Conservation (phyloP, 2,797 vertebrate species). For the Myiothlypis coronata region DNA sequence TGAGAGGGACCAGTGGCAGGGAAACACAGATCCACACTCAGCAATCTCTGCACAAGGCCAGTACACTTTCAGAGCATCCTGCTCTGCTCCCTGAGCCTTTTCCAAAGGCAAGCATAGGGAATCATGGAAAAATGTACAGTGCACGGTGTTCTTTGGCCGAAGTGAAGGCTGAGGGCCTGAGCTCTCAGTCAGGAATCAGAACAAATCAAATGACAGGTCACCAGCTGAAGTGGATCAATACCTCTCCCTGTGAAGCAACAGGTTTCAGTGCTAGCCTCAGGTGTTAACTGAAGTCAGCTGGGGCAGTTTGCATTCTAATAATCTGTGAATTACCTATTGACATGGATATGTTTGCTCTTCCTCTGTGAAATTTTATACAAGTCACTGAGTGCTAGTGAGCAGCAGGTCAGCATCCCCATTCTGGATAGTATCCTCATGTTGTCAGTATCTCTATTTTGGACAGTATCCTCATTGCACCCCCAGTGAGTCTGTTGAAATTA, state of each 20-base stretch:
- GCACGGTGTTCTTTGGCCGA: neutral
- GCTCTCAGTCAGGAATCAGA: neutral
- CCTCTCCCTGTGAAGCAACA: neutral
- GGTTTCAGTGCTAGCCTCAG: neutral
- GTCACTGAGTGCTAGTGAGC: neutral
- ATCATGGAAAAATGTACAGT: neutral
- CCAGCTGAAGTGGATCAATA: neutral
- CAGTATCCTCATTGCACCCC: neutral
- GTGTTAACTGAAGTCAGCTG: neutral
- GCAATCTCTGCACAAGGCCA: neutral
- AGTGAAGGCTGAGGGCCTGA: neutral
- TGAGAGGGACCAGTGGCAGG: neutral
- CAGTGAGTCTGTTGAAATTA: neutral
- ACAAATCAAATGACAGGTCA: neutral
- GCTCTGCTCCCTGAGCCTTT: neutral
- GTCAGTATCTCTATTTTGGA: neutral
- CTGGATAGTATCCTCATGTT: neutral
- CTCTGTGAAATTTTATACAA: neutral
- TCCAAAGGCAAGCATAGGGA: neutral
- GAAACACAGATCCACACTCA: accelerated
- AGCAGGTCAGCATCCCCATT: neutral
- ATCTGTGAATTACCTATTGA: neutral
- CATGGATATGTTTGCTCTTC: neutral
- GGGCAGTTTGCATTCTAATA: neutral
- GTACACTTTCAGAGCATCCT: neutral